Evolutionary conservation across 2,113 vertebrate genomes (phyloP).

Genomic region (Apodemus speciosus): DNA sequence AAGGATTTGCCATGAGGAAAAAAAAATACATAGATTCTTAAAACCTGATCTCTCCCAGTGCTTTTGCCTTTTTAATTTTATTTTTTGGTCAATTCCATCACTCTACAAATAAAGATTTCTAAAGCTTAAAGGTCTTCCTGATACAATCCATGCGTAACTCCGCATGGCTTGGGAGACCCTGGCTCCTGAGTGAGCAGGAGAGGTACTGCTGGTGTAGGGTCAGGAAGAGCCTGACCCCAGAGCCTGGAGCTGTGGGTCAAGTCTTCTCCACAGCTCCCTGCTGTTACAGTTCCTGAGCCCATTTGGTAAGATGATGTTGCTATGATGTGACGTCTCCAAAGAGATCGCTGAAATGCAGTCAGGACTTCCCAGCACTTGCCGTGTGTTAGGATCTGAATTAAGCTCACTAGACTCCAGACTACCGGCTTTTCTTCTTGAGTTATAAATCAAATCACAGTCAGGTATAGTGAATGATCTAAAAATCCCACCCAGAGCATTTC

Average conservation of each 20-base stretch:
- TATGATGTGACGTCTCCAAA: slow-evolving; percentile 15
- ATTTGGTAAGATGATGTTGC: slow-evolving; percentile 65
- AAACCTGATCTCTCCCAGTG: slow-evolving; percentile 78
- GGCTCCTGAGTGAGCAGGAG: slow-evolving; percentile 32
- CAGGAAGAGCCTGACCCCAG: slow-evolving; percentile 63
- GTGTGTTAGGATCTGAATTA: slow-evolving; percentile 13
- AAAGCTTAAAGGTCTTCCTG: slow-evolving; percentile 63
- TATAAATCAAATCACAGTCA: slow-evolving; percentile 24
- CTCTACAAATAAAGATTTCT: slow-evolving; percentile 81
- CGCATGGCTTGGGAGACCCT: neutral
- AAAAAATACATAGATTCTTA: slow-evolving; percentile 64
- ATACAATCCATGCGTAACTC: neutral
- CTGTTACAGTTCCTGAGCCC: slow-evolving; percentile 83
- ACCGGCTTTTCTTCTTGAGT: slow-evolving; percentile 51
- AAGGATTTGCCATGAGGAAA: slow-evolving; percentile 78
- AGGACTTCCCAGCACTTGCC: slow-evolving; percentile 23
- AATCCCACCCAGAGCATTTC: slow-evolving; percentile 58
- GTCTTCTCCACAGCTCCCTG: slow-evolving; percentile 77
- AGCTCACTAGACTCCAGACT: slow-evolving; percentile 50
- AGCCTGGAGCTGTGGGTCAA: slow-evolving; percentile 57
- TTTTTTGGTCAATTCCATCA: slow-evolving; percentile 76
- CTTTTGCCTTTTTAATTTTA: slow-evolving; percentile 70
- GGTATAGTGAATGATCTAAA: slow-evolving; percentile 19
- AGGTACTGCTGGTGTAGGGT: slow-evolving; percentile 39
- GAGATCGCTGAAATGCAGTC: slow-evolving; percentile 25